A percentile compares a stretch with the other conserved stretches of the same genome.
Evolutionary conservation across 2,888 invertebrate species (phyloP).

Genomic region (Rapana venosa): DNA sequence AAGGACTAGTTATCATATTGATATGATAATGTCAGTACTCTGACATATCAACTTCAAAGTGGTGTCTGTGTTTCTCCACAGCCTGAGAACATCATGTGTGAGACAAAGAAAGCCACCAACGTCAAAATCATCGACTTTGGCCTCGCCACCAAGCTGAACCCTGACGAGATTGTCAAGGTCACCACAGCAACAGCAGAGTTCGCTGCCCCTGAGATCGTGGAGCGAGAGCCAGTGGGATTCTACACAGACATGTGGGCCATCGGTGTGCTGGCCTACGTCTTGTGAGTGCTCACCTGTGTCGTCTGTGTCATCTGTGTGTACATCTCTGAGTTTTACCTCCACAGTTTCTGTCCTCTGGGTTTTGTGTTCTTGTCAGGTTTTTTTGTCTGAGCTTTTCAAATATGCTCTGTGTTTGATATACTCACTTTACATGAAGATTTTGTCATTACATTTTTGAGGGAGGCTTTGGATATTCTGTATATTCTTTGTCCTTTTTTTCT

Average conservation of each 20-base stretch:
- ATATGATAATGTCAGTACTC: no score
- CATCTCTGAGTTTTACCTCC: no score
- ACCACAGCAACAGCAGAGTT: constrained; percentile 99
- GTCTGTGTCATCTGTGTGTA: not conserved
- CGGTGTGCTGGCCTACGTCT: constrained; percentile 97
- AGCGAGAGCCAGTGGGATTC: constrained; percentile 98
- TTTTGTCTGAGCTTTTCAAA: no score
- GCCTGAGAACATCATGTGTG: constrained; percentile 99
- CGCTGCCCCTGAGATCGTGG: constrained; percentile 99
- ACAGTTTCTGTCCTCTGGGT: no score
- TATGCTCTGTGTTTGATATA: no score
- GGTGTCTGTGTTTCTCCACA: constrained; percentile 74
- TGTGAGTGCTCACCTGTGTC: constrained; percentile 84
- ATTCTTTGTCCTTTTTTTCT: no score
- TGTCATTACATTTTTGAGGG: no score
- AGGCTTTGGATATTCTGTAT: no score
- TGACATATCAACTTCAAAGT: not conserved
- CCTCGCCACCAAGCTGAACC: constrained; percentile 97
- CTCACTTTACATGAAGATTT: no score
- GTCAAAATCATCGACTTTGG: constrained; percentile 99
- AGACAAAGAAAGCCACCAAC: constrained; percentile 94
- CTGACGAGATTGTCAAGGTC: constrained; percentile 98
- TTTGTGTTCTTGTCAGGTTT: no score
- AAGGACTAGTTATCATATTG: no score
- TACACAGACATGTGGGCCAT: constrained; percentile 99